phyloP scores from a whole-genome alignment of 2,797 vertebrate genomes.

The Phylloscopus collybita region DNA sequence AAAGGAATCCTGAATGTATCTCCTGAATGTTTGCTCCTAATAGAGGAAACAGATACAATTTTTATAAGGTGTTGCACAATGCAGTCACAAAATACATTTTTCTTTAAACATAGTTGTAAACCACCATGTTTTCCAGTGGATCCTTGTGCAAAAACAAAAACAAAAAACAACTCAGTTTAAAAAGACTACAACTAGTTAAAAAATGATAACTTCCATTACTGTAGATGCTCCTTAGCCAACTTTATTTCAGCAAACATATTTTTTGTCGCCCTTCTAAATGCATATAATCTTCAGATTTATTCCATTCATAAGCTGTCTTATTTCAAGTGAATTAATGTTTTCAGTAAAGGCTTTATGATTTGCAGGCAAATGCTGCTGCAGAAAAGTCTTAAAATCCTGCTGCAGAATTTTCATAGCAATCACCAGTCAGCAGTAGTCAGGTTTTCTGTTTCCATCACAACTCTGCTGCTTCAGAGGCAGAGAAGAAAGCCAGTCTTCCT shows the following conservation, averaged over 20 bases:
- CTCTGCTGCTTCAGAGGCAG: background rate
- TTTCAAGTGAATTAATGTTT: background rate
- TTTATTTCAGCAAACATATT: background rate
- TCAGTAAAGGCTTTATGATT: background rate
- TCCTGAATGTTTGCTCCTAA: background rate
- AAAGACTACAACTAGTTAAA: background rate
- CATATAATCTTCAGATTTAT: constrained; percentile 1
- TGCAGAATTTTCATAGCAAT: background rate
- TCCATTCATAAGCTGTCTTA: background rate
- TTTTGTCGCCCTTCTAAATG: background rate
- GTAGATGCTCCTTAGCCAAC: background rate
- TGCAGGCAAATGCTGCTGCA: background rate
- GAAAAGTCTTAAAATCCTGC: background rate
- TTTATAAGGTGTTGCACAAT: background rate
- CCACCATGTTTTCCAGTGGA: background rate
- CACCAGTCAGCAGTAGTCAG: background rate
- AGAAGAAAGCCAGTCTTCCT: background rate
- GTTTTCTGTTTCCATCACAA: background rate
- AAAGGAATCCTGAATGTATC: background rate
- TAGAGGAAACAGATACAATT: background rate
- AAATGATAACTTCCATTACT: background rate
- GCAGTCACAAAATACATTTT: background rate
- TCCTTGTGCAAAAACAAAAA: background rate
- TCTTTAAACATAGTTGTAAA: background rate
- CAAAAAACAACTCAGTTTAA: background rate